Evolutionary conservation across 2,797 vertebrate species (phyloP).

Genomic region (Macropodus opercularis): DNA sequence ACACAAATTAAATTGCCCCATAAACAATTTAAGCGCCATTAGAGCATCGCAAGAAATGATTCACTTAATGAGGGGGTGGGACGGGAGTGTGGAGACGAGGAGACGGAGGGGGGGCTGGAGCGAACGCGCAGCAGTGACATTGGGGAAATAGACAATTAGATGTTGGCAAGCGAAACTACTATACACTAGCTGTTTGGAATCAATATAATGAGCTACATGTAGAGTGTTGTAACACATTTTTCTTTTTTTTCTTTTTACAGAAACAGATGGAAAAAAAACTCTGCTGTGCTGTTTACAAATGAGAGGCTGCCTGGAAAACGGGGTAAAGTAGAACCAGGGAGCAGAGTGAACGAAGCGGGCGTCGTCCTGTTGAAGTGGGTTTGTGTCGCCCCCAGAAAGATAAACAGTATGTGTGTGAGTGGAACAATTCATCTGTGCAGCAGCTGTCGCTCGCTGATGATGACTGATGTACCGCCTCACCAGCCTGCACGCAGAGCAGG

Average conservation of each 20-base stretch:
- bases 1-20: constrained; percentile 76
- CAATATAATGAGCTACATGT: constrained; percentile 47
- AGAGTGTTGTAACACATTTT: constrained; percentile 19
- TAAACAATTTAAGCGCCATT: constrained; percentile 80
- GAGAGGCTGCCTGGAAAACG: neutral
- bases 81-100: constrained; percentile 47
- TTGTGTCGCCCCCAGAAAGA: constrained; percentile 19
- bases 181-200: constrained; percentile 48
- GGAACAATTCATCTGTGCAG: constrained; percentile 42
- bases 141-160: constrained; percentile 66
- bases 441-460: constrained; percentile 39
- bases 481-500: no score
- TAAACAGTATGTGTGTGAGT: constrained; percentile 36
- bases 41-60: constrained; percentile 73
- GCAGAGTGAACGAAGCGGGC: constrained; percentile 1
- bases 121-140: constrained; percentile 40
- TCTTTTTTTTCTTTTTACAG: constrained; percentile 7
- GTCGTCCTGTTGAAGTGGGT: constrained; percentile 24
- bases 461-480: constrained; percentile 36
- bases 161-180: constrained; percentile 46
- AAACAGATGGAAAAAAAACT: constrained; percentile 26
- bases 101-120: constrained; percentile 37
- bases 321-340: constrained; percentile 1
- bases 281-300: constrained; percentile 15
- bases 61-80: constrained; percentile 72